Percentiles rank a stretch among this genome's conserved stretches.
phyloP scores from a whole-genome alignment of 2,797 vertebrate genomes.

The Gastrophryne carolinensis region DNA sequence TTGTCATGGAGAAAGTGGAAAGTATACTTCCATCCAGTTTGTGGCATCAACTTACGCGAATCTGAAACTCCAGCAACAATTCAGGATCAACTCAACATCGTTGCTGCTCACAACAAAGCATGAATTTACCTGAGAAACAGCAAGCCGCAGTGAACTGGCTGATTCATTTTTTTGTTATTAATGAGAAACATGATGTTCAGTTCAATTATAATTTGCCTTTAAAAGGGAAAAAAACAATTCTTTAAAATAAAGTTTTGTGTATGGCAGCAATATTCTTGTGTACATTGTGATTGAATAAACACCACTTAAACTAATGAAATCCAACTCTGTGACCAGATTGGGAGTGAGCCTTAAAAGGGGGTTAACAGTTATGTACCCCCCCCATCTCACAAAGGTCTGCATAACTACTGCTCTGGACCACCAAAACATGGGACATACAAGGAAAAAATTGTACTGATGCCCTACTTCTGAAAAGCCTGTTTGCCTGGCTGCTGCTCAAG shows the following conservation, averaged over 20 bases:
- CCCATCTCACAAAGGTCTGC: too few species aligned
- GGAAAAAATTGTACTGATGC: too few species aligned
- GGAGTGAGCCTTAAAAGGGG: too few species aligned
- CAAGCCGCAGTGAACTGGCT: conserved; percentile 72
- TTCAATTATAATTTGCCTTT: conserved; percentile 84
- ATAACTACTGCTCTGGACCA: too few species aligned
- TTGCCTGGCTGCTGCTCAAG: too few species aligned
- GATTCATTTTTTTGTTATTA: conserved; percentile 86
- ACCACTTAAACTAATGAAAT: too few species aligned
- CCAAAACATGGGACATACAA: too few species aligned
- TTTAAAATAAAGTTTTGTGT: conserved; percentile 93
- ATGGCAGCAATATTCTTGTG: conserved; percentile 73
- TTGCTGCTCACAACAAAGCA: conserved; percentile 81
- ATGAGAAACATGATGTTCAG: conserved; percentile 77
- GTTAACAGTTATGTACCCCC: too few species aligned
- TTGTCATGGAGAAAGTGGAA: conserved; percentile 99
- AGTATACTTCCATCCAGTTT: conserved; percentile 96
- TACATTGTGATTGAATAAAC: too few species aligned
- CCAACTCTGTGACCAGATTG: too few species aligned
- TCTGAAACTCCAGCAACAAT: conserved; percentile 69
- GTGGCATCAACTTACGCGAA: conserved; percentile 97
- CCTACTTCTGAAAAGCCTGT: too few species aligned
- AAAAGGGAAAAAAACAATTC: conserved; percentile 69
- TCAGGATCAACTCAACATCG: conserved; percentile 62
- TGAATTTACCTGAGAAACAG: conserved; percentile 70